Conservation (phyloP, 1,140 invertebrate species). For the Ostrea edulis region DNA sequence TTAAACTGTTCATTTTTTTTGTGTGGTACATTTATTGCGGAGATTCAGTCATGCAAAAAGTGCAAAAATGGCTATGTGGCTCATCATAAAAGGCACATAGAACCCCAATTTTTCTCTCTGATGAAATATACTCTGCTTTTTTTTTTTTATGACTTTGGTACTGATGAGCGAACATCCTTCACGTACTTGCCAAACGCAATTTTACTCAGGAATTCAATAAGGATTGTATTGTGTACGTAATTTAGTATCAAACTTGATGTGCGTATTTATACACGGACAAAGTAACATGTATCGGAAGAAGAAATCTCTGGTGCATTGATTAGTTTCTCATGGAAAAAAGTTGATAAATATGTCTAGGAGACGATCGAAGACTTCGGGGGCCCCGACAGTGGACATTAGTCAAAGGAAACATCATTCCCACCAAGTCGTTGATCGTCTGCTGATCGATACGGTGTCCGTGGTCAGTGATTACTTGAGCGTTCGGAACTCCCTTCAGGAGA, state of each 20-base stretch:
- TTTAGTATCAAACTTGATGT: background rate
- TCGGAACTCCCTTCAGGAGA: background rate
- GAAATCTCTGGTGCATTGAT: slow-evolving; percentile 24
- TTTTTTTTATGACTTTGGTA: too few species aligned
- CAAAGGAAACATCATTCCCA: background rate
- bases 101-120: too few species aligned
- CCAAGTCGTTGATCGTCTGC: background rate
- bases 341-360: slow-evolving; percentile 30
- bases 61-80: too few species aligned
- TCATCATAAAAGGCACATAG: too few species aligned
- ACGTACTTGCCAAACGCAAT: background rate
- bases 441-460: background rate
- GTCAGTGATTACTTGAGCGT: background rate
- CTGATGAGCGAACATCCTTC: too few species aligned
- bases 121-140: too few species aligned
- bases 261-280: background rate
- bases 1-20: too few species aligned
- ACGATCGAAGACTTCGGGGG: slow-evolving; percentile 10
- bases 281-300: slow-evolving; percentile 1
- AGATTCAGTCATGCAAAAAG: too few species aligned
- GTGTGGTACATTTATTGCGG: too few species aligned
- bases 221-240: background rate
- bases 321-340: slow-evolving; percentile 12
- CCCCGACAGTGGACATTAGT: slow-evolving; percentile 1
- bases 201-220: background rate